Evolutionary conservation across 2,797 vertebrate species (phyloP).

Genomic region (Acanthornis magna): DNA sequence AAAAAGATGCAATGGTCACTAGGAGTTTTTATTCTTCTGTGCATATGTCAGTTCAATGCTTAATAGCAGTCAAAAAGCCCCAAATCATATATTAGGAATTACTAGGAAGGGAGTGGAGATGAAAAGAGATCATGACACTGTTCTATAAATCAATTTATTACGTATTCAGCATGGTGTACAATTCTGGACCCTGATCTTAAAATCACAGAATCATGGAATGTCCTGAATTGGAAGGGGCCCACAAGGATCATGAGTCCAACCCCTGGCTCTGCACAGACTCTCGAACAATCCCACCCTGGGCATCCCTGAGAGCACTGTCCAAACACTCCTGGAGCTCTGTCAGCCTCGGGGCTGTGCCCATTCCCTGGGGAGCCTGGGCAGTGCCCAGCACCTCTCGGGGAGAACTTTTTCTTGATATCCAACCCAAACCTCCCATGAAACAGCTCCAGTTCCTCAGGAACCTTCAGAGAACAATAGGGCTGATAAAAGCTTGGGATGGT

Average conservation of each 20-base stretch:
- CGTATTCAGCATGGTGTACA: rapidly evolving
- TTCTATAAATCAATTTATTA: neutral
- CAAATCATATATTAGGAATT: neutral
- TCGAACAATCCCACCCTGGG: neutral
- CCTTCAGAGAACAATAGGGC: neutral
- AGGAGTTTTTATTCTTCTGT: neutral
- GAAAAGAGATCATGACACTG: neutral
- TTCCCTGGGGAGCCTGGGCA: neutral
- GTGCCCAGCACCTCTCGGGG: neutral
- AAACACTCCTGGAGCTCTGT: neutral
- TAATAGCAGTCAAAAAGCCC: neutral
- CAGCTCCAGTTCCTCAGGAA: neutral
- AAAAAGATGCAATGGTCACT: neutral
- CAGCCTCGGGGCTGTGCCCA: rapidly evolving
- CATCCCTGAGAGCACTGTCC: rapidly evolving
- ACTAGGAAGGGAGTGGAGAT: neutral
- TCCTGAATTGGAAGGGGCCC: neutral
- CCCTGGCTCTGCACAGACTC: neutral
- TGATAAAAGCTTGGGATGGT: neutral
- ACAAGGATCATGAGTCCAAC: rapidly evolving
- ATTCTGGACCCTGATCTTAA: neutral
- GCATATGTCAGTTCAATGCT: neutral
- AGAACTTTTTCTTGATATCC: neutral
- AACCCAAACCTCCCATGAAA: rapidly evolving
- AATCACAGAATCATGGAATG: neutral